phyloP scores from a whole-genome alignment of 2,888 invertebrate genomes.

The Drosophila monieri region DNA sequence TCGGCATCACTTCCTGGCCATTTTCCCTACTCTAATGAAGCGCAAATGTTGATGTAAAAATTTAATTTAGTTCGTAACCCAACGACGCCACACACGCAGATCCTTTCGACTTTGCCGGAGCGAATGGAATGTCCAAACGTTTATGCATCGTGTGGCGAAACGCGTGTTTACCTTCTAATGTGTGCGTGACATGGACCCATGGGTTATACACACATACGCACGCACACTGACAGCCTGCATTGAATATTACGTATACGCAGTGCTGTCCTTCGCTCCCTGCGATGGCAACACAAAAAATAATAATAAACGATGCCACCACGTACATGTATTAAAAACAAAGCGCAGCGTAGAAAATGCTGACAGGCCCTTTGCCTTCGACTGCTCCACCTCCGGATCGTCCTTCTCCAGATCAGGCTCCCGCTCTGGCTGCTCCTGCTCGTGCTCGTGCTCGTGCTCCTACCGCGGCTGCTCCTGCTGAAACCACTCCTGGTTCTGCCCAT shows the following conservation, averaged over 20 bases:
- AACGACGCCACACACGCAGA: conserved; percentile 56
- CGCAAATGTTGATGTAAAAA: conserved; percentile 77
- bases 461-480: background rate
- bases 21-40: conserved; percentile 70
- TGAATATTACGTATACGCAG: conserved; percentile 65
- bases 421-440: too few species aligned
- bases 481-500: conserved; percentile 5
- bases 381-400: conserved; percentile 3
- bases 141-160: conserved; percentile 71
- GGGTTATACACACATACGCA: conserved; percentile 39
- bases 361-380: conserved; percentile 54
- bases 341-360: conserved; percentile 70
- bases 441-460: background rate
- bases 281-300: conserved; percentile 45
- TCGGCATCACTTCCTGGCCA: conserved; percentile 9
- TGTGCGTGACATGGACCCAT: conserved; percentile 72
- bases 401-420: conserved; percentile 1
- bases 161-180: conserved; percentile 74
- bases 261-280: conserved; percentile 32
- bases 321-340: conserved; percentile 77
- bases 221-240: conserved; percentile 19
- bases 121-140: conserved; percentile 65
- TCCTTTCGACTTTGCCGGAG: conserved; percentile 26
- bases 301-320: conserved; percentile 76
- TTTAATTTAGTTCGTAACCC: conserved; percentile 75